Percentiles rank a stretch among this genome's conserved stretches.
Evolutionary conservation across 2,797 vertebrate genomes (phyloP).

Genomic region (Sebastes iracundus): DNA sequence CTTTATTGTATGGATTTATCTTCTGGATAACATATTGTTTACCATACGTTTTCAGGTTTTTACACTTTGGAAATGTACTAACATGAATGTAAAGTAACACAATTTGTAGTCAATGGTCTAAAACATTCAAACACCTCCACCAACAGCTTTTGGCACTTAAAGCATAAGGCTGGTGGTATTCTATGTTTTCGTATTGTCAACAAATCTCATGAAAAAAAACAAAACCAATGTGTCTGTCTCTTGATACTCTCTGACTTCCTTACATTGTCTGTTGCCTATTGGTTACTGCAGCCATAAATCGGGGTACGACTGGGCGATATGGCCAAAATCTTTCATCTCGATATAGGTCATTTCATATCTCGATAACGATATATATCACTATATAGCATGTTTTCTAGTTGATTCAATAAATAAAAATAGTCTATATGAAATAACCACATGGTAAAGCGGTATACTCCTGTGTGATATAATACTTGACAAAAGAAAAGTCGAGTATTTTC

Average conservation of each 20-base stretch:
- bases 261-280: not conserved
- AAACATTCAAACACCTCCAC: not conserved
- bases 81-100: not conserved
- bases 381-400: too few relatives aligned
- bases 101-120: not conserved
- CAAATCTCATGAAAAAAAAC: not conserved
- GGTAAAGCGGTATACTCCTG: too few relatives aligned
- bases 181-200: not conserved
- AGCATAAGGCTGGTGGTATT: not conserved
- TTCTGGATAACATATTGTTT: not conserved
- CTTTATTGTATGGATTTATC: not conserved
- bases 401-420: too few relatives aligned
- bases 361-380: fast-evolving
- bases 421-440: too few relatives aligned
- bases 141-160: not conserved
- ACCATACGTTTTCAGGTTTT: not conserved
- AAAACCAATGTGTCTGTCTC: not conserved
- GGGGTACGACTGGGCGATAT: too few relatives aligned
- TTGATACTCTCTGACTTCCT: not conserved
- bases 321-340: too few relatives aligned
- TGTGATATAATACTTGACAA: too few relatives aligned
- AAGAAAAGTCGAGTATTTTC: too few relatives aligned
- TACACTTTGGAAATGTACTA: not conserved
- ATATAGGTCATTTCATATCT: too few relatives aligned
- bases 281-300: not conserved